These are phyloP conservation scores for Eretmocerus hayati DNA, from an alignment of 2,888 invertebrate genomes.

Conservation along the genomic window DNA sequence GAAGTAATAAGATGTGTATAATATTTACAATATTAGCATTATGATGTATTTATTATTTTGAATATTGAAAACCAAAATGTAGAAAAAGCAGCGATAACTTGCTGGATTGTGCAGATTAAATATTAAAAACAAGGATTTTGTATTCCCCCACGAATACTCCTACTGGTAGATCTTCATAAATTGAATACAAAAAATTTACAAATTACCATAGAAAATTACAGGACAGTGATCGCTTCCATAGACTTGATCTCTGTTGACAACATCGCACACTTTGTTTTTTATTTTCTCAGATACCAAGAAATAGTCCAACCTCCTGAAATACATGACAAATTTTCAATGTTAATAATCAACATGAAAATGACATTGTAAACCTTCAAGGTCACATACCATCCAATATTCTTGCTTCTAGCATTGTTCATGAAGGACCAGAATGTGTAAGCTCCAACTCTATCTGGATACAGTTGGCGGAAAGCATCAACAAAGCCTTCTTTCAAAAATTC, in stretches of 20 bases:
- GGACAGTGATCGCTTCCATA: slow-evolving; percentile 97
- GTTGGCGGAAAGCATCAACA: slow-evolving; percentile 78
- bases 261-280: slow-evolving; percentile 72
- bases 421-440: slow-evolving; percentile 96
- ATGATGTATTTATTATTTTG: background rate
- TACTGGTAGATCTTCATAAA: slow-evolving; percentile 1
- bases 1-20: background rate
- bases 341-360: slow-evolving; percentile 30
- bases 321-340: slow-evolving; percentile 1
- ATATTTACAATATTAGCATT: background rate
- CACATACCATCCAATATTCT: slow-evolving; percentile 88
- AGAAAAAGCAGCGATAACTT: background rate
- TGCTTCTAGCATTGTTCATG: slow-evolving; percentile 76
- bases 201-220: slow-evolving; percentile 58
- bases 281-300: slow-evolving; percentile 82
- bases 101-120: no score
- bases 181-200: slow-evolving; percentile 10
- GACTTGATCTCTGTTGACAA: slow-evolving; percentile 70
- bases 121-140: background rate
- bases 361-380: slow-evolving; percentile 31
- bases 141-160: slow-evolving; percentile 1
- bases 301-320: slow-evolving; percentile 85
- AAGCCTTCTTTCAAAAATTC: slow-evolving; percentile 74
- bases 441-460: slow-evolving; percentile 75
- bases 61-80: background rate